These are phyloP conservation scores for Babylonia areolata DNA, from an alignment of 1,140 invertebrate species.

Conservation along the genomic window DNA sequence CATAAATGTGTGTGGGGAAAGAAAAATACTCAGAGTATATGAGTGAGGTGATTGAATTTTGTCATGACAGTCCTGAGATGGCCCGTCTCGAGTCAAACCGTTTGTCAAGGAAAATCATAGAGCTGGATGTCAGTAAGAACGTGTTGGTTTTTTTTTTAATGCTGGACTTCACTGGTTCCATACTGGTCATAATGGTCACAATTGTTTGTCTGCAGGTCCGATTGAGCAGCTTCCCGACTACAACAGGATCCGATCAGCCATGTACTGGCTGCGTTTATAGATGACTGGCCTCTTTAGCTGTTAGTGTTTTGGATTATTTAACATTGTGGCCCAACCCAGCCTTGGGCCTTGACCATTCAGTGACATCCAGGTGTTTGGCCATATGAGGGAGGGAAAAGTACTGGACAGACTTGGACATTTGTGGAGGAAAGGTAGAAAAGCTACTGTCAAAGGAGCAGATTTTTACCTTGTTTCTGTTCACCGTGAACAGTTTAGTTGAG, in stretches of 20 bases:
- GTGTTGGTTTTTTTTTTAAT: too few species aligned
- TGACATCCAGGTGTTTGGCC: too few species aligned
- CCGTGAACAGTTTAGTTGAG: background rate
- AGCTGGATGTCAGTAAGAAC: too few species aligned
- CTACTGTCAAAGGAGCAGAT: background rate
- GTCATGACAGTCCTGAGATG: too few species aligned
- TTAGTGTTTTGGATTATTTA: background rate
- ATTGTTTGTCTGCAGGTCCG: slow-evolving; percentile 80
- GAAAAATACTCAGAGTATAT: too few species aligned
- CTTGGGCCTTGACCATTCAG: background rate
- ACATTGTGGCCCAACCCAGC: too few species aligned
- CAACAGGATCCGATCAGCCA: slow-evolving; percentile 86
- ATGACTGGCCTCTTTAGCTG: background rate
- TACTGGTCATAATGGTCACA: too few species aligned
- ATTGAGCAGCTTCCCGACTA: slow-evolving; percentile 94
- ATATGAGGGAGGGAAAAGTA: background rate
- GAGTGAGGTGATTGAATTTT: too few species aligned
- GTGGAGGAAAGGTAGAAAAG: background rate
- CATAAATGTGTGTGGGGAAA: too few species aligned
- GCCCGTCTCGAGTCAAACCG: too few species aligned
- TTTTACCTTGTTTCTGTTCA: background rate
- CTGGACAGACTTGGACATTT: background rate
- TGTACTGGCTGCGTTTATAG: slow-evolving; percentile 90
- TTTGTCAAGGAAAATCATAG: too few species aligned
- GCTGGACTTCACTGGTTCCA: too few species aligned